Percentiles rank a stretch among this genome's conserved stretches.
These are phyloP conservation scores for Moxostoma hubbsi DNA, from an alignment of 2,797 vertebrate species.

Conservation along the genomic window DNA sequence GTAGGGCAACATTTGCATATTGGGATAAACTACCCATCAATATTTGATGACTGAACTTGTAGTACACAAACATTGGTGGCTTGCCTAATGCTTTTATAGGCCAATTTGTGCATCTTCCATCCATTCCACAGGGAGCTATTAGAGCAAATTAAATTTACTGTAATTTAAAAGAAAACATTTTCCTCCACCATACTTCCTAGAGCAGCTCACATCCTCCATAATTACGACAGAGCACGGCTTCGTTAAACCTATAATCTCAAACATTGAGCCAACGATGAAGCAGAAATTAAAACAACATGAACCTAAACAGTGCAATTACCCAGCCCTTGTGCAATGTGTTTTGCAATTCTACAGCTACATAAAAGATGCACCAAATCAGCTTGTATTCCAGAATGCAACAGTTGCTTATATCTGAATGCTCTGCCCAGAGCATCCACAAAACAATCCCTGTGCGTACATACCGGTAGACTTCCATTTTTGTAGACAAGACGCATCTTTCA, in stretches of 20 bases:
- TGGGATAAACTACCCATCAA: slow-evolving; percentile 2
- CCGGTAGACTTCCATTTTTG: slow-evolving; percentile 81
- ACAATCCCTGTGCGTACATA: slow-evolving; percentile 67
- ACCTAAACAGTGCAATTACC: neutral
- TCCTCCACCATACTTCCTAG: slow-evolving; percentile 16
- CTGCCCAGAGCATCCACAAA: slow-evolving; percentile 1
- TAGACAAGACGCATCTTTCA: slow-evolving; percentile 72
- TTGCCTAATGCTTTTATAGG: slow-evolving; percentile 32
- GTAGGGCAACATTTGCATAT: neutral
- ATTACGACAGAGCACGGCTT: slow-evolving; percentile 27
- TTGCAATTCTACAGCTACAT: slow-evolving; percentile 12
- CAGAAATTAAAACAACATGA: neutral
- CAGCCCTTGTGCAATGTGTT: neutral
- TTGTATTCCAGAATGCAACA: slow-evolving; percentile 45
- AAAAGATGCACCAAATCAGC: slow-evolving; percentile 15
- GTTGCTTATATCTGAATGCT: slow-evolving; percentile 42
- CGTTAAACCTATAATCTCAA: slow-evolving; percentile 27
- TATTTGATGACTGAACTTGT: slow-evolving; percentile 30
- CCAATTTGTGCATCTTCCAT: slow-evolving; percentile 40
- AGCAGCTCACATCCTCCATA: slow-evolving; percentile 4
- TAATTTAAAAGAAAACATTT: slow-evolving; percentile 35
- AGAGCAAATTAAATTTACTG: slow-evolving; percentile 16
- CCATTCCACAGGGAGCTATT: slow-evolving; percentile 35
- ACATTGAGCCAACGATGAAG: neutral
- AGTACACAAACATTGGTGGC: slow-evolving; percentile 31